Percentiles rank a stretch among this genome's conserved stretches.
Evolutionary conservation across 2,797 vertebrate genomes (phyloP).

Genomic region (Adrianichthys oophorus): DNA sequence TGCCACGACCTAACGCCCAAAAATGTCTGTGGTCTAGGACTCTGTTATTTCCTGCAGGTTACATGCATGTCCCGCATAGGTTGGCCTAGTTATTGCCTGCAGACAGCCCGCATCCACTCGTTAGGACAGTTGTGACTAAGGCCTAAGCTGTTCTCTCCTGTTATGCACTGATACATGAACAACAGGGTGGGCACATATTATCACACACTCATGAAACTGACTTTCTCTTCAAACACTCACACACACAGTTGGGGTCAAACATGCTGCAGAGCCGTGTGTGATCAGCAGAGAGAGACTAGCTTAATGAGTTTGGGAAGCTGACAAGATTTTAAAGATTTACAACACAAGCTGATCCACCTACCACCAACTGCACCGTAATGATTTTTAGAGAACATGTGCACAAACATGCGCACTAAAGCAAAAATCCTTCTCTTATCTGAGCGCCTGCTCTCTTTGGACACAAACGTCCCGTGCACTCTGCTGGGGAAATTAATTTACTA

Average conservation of each 20-base stretch:
- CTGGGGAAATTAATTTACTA: background rate
- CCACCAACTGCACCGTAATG: conserved; percentile 29
- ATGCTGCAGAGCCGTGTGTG: conserved; percentile 39
- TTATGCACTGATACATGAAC: too few relatives aligned
- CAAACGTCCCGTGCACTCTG: background rate
- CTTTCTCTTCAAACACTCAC: conserved; percentile 5
- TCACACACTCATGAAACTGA: too few relatives aligned
- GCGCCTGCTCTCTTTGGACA: background rate
- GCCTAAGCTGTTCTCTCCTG: too few relatives aligned
- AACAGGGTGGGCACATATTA: too few relatives aligned
- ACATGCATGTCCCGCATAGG: too few relatives aligned
- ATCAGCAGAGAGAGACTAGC: conserved; percentile 60
- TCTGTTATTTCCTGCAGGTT: too few relatives aligned
- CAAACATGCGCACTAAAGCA: background rate
- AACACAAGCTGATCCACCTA: conserved; percentile 35
- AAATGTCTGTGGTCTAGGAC: too few relatives aligned
- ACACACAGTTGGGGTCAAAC: conserved; percentile 43
- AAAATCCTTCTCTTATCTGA: background rate
- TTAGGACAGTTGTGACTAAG: too few relatives aligned
- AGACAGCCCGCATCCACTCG: too few relatives aligned
- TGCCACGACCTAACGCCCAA: too few relatives aligned
- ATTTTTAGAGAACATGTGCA: conserved; percentile 37
- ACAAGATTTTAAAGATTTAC: conserved; percentile 49
- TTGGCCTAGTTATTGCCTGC: too few relatives aligned
- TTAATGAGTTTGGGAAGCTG: conserved; percentile 63